Base-by-base conservation (phyloP, 1,140 invertebrate species). In the Aphaenogaster floridana region DNA sequence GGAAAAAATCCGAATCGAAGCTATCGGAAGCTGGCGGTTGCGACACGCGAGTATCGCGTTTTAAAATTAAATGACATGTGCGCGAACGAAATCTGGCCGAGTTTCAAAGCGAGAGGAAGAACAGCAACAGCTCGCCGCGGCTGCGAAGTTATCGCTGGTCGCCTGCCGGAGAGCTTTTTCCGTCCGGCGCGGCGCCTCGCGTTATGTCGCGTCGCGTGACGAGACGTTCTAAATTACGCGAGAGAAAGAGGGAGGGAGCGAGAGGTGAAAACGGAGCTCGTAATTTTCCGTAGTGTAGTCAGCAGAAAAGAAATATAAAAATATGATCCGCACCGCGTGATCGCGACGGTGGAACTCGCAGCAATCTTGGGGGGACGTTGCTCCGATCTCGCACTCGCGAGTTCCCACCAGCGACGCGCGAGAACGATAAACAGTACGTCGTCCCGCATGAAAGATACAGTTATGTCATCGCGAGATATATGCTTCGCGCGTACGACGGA, bases 61-160 rank as follows among this genome's bases (percentile, higher is more conserved):
- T 88, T 88, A 90, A 90, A 90, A 90, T 90, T 91, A 86, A 85
- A 84, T 88, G 54, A 54, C 45, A 77, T 42, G 54, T 66, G 80
- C 34, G 36, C 21, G 39, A 39, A 50, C 59, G 74, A 74, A 71
- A 90, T 86, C 71, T 90, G 86, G 89, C 89, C 45, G 48, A 11
- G 69, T 59, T 34, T 88, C 89, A 88, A 88, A 79, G 7, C n/a
- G 36, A 34, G 42, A 36, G 54, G 48, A 50, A n/a, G 52, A 63
- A 42, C 68, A 50, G 85, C 79, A 86, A 88, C 85, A 90, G 57
- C 42, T 63, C 28, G 8, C 45, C 45, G 11, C 28, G n/a, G 1
- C 3, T n/a, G 9, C 42, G 4, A 21, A 61, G 17, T 74, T 74
- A 61, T 36, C 57, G 28, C 68, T 48, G 17, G 15, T 83, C n/a